Base-by-base conservation (phyloP, 1,140 invertebrate genomes). In the Euura lappo region DNA sequence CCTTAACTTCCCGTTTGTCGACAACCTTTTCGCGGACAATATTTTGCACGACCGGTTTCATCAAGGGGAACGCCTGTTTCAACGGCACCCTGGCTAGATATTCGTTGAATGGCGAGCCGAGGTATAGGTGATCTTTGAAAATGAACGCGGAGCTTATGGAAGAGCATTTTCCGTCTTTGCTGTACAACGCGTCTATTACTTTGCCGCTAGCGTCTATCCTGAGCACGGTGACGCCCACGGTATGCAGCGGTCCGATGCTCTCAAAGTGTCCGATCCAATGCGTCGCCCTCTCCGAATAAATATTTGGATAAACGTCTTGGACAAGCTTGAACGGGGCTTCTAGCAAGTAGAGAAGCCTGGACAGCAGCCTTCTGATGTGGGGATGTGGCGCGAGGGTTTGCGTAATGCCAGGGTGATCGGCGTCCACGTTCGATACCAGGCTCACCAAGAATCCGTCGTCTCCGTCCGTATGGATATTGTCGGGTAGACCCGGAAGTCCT, bases 401-500 rank as follows among this genome's bases (percentile, higher is more conserved):
- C 0, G 70, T 2, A 0, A 92, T 2, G 4, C 81, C 44, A 0
- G 91, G 91, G 78, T 90, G 75, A 10, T 90, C 81, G 2, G 86
- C 81, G 78, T 92, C 89, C 6, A 88, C 83, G 6, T 86, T 82
- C 0, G 80, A 47, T 8, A 93, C 85, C 10, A 95, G 79, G 2
- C 89, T 88, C 0, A 95, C 88, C 72, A 94, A 89, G 77, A 94
- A 91, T 6, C 93, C 93, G 45, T 92, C 93, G 44, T 90, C 84
- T 42, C 88, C 90, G 80, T 93, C 93, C 0, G 86, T 85, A 64
- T 93, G 89, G 45, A 96, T 83, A 83, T 96, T 96, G 83, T 97
- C 95, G n/a, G 94, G 94, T 6, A 89, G 71, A 79, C 95, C 95
- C 68, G 95, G 95, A 72, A 97, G 86, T 68, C 92, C 93, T 79